Evolutionary conservation across 2,888 invertebrate genomes (phyloP), one percentile per base, ranked within the genome.

Genomic region (Archips crataeganus): DNA sequence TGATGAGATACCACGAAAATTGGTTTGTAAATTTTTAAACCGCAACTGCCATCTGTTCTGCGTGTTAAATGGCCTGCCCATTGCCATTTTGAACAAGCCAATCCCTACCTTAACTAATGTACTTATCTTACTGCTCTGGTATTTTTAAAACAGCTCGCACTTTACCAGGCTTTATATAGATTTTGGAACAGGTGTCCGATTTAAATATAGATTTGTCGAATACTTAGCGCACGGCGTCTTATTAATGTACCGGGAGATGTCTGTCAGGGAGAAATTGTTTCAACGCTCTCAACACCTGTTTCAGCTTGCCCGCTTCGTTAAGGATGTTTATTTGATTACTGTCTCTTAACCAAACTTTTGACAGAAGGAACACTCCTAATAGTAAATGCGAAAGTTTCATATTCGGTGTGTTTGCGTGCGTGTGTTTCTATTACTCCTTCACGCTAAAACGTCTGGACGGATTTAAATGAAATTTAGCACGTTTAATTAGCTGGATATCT

Each of bases 191-290:
- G 47, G 47, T 64, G 64, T 34, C n/a, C 9, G 23, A 6, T 64
- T 64, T 49, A 64, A 64, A 64, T 49, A 34, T 64, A 64, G 64
- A 34, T 13, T 47, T 64, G 64, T 34, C 34, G 47, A 64, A 64
- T 34, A 64, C 62, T 64, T 42, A 34, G 60, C 60, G 34, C 36
- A 39, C 9, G 36, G 36, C 39, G 34, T n/a, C n/a, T 60, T 60
- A 60, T 57, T 57, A 65, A 65, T 51, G 49, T n/a, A 9, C n/a
- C 51, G 36, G 51, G 51, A 65, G 32, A 34, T 36, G 65, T n/a
- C 64, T 45, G 64, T 64, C 64, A 49, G 4, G 32, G 64, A 49
- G 15, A 54, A 54, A 54, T 54, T 54, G 54, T 54, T 49, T 54
- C 54, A n/a, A 54, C 54, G 54, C 32, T 57, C 11, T 57, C 57